phyloP scores from a whole-genome alignment of 2,888 invertebrate genomes.

The Torymus auratus region DNA sequence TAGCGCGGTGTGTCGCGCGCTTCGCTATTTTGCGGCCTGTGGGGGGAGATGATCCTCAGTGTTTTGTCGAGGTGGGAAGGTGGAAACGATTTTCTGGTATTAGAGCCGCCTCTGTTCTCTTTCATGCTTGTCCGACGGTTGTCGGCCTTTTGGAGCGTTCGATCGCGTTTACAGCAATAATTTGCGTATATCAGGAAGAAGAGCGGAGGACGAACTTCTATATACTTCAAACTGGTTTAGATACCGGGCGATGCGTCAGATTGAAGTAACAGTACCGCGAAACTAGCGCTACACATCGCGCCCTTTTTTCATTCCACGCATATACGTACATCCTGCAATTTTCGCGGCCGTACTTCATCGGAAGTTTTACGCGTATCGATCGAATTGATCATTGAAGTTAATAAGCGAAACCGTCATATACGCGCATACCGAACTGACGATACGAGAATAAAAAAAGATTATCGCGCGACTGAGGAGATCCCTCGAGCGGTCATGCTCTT shows the following conservation, averaged over 20 bases:
- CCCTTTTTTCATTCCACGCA: background rate
- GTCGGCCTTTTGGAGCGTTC: too few relatives aligned
- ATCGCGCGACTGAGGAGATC: background rate
- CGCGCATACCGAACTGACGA: background rate
- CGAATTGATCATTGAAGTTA: slow-evolving; percentile 30
- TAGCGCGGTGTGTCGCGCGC: background rate
- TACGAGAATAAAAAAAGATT: slow-evolving; percentile 12
- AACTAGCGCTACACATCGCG: background rate
- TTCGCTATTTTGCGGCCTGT: background rate
- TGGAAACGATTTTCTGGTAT: too few relatives aligned
- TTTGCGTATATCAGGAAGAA: background rate
- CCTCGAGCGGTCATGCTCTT: too few relatives aligned
- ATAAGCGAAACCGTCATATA: slow-evolving; percentile 43
- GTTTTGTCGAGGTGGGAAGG: too few relatives aligned
- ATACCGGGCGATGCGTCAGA: background rate
- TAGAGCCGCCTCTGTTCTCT: too few relatives aligned
- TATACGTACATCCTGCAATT: too few relatives aligned
- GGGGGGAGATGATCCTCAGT: too few relatives aligned
- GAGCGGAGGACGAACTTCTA: background rate
- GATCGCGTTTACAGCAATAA: too few relatives aligned
- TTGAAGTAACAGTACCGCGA: background rate
- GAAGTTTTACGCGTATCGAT: slow-evolving; percentile 20
- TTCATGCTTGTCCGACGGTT: too few relatives aligned
- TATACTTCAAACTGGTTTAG: slow-evolving; percentile 8
- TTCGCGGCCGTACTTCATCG: too few relatives aligned